Base-by-base conservation (phyloP, 1,140 invertebrate species). In the Eumeta japonica region DNA sequence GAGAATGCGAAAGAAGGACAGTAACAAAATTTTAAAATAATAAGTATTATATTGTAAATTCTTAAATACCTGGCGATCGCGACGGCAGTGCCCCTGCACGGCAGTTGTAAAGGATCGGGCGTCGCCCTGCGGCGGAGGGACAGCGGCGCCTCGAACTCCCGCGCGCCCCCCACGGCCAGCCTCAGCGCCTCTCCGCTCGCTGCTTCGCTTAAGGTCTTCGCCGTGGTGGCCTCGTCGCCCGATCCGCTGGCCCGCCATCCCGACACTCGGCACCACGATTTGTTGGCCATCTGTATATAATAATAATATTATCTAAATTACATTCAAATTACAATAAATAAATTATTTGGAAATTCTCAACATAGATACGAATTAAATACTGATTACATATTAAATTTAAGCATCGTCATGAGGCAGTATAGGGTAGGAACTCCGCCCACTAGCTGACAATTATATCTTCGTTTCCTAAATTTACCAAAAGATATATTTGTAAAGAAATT, bases 61-160 rank as follows among this genome's bases (percentile, higher is more conserved):
- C n/a, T n/a, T n/a, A 19, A 10, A 36, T 43, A 67, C 67, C 53
- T 66, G 13, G 60, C 55, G 4, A 72, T 45, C 35, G 80, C 81
- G 39, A 89, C 83, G 2, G 88, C 82, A 39, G 86, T 79, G 9
- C 87, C 86, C 43, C 83, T 79, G 40, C 88, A 89, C 27, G 86
- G 85, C 41, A 90, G 80, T 17, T 84, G 81, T n/a, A 93, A 77
- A n/a, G 81, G 82, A 39, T 92, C 91, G 27, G 86, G 62, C 0
- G 68, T 83, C 30, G 82, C 84, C 75, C 93, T 89, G 55, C 89
- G 82, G 33, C 84, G 82, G 53, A 90, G 85, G 46, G 87, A 85
- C 43, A 93, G 82, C 20, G 86, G 85, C 16, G 92, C 92, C 62
- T 92, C 89, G 83, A 91, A 95, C 66, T 91, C 88, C 41, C 86